Evolutionary conservation across 2,113 vertebrate genomes (phyloP).

Genomic region (Platichthys flesus): DNA sequence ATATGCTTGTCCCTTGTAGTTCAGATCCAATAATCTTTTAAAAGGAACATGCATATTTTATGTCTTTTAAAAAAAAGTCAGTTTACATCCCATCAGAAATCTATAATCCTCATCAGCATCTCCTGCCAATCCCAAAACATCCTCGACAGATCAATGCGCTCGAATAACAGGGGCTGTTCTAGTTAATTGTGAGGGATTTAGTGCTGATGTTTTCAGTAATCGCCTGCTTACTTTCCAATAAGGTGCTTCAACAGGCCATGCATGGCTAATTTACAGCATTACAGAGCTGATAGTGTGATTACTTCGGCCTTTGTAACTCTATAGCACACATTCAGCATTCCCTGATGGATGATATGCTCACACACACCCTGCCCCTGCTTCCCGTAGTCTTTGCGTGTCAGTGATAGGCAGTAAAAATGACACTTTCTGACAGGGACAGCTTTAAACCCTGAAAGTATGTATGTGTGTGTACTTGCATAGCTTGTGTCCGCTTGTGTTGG

Average conservation of each 20-base stretch:
- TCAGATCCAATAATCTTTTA: slow-evolving; percentile 33
- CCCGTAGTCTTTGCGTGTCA: slow-evolving; percentile 39
- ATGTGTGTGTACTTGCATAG: slow-evolving; percentile 13
- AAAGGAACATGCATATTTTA: slow-evolving; percentile 3
- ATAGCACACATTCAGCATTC: slow-evolving; percentile 24
- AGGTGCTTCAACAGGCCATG: slow-evolving; percentile 27
- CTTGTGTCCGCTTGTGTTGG: slow-evolving; percentile 3
- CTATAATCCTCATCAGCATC: not conserved
- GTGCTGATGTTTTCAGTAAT: slow-evolving; percentile 45
- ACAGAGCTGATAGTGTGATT: slow-evolving; percentile 38
- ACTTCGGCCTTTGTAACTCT: slow-evolving; percentile 33
- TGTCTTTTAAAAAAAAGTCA: slow-evolving; percentile 3
- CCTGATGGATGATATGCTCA: slow-evolving; percentile 19
- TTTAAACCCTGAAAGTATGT: slow-evolving; percentile 53
- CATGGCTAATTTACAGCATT: slow-evolving; percentile 21
- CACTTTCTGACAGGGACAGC: slow-evolving; percentile 56
- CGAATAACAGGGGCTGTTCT: slow-evolving; percentile 25
- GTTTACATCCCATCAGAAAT: not conserved
- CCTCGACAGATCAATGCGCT: slow-evolving; percentile 18
- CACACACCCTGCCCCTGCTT: slow-evolving; percentile 3
- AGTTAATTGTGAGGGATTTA: slow-evolving; percentile 52
- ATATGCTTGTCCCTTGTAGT: slow-evolving; percentile 5
- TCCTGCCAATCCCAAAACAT: slow-evolving; percentile 1
- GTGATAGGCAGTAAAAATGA: slow-evolving; percentile 60
- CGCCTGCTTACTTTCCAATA: slow-evolving; percentile 48